Base-by-base conservation (phyloP, 2,113 vertebrate genomes). In the Peromyscus leucopus region DNA sequence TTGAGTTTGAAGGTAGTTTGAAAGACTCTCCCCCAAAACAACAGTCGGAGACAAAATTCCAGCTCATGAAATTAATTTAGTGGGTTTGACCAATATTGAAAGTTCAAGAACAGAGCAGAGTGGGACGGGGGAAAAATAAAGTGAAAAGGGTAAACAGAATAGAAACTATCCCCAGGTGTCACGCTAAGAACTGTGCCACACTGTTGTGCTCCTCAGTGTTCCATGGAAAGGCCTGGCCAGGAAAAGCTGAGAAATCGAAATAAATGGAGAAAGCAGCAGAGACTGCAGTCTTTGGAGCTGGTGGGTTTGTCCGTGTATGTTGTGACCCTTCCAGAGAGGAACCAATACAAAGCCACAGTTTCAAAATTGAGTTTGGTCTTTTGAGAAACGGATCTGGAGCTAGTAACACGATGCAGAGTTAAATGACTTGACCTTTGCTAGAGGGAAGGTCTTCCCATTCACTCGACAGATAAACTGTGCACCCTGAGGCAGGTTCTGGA, bases 11-110 rank as follows among this genome's bases (percentile, higher is more conserved):
- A 93, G 39, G 39, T 72, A 9, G 15, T 82, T 85, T 71, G 13
- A 88, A 28, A 42, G 59, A 46, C 61, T 94, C 28, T 83, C 57
- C 57, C 36, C 26, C 59, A 96, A 90, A 94, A 36, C 39, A 93
- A 28, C 8, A 76, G 13, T 12, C 83, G 85, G 84, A n/a, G 51
- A 91, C 26, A 91, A 57, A 80, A 82, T 82, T 89, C 42, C 94
- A 61, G 51, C 28, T 76, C 59, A 69, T 69, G 36, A 95, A 80
- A 85, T 93, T 57, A 78, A 17, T 78, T 74, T 46, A 84, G 13
- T 46, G 61, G 31, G 11, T 94, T 63, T 76, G 63, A 88, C 21
- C 33, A 74, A n/a, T n/a, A 72, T 0, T 78, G 33, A 89, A 24
- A 83, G 17, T 55, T 55, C 12, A 15, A 90, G 31, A 94, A 83